These are phyloP conservation scores for Hemaris fuciformis DNA, from an alignment of 2,888 invertebrate genomes.

Conservation along the genomic window DNA sequence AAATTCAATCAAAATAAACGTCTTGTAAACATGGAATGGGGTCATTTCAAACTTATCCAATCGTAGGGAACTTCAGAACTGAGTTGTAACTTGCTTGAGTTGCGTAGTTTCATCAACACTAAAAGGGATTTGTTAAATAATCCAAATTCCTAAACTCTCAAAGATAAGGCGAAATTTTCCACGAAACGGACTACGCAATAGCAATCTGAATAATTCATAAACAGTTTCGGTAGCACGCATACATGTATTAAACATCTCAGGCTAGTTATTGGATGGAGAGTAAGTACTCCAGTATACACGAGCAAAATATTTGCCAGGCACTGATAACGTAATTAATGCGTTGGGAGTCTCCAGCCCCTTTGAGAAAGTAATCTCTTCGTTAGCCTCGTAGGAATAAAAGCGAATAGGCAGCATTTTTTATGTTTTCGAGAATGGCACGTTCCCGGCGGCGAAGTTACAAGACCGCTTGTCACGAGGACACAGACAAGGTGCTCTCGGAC, in stretches of 20 bases:
- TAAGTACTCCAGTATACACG: constrained; percentile 25
- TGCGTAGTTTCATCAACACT: neutral
- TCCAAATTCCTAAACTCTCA: constrained; percentile 39
- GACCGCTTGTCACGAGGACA: constrained; percentile 29
- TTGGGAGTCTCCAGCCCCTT: constrained; percentile 11
- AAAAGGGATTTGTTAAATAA: constrained; percentile 32
- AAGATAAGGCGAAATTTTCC: constrained; percentile 47
- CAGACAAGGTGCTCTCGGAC: constrained; percentile 31
- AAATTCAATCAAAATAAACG: neutral
- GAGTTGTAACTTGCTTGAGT: neutral
- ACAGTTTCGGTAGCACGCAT: constrained; percentile 30
- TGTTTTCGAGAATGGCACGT: constrained; percentile 23
- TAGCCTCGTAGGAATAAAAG: constrained; percentile 30
- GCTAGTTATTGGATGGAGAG: constrained; percentile 27
- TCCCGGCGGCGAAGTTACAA: constrained; percentile 17
- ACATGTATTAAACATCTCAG: constrained; percentile 35
- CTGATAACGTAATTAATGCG: constrained; percentile 7
- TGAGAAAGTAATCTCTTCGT: constrained; percentile 42
- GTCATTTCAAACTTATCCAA: neutral
- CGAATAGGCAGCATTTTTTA: constrained; percentile 23
- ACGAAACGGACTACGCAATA: constrained; percentile 51
- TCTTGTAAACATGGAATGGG: neutral
- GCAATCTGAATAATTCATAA: constrained; percentile 57
- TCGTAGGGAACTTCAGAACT: neutral
- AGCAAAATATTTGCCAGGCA: constrained; percentile 4